Base-by-base conservation (phyloP, 2,888 invertebrate genomes). In the Plemyria rubiginata region DNA sequence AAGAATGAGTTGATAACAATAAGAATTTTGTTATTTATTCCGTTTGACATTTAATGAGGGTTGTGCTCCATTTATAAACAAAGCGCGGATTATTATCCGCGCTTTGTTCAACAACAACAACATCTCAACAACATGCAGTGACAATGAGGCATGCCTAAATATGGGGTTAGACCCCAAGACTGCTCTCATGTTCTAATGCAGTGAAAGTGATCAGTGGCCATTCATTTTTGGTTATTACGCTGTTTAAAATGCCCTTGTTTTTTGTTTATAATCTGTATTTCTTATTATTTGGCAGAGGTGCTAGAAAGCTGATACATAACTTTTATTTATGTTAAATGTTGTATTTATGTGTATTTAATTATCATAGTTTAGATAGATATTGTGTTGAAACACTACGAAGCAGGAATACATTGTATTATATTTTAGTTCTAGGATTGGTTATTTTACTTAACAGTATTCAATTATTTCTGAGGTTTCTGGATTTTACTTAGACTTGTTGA, bases 331-430 rank as follows among this genome's bases (percentile, higher is more conserved):
- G 13, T 56, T 36, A 16, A 55, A 50, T 32, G 28, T 36, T 45
- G 22, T 46, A 69, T 69, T 66, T 60, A 67, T 62, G 51, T 48
- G 13, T 38, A 12, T 1, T 62, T 63, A 69, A 62, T 64, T 70
- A 54, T 72, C 66, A 52, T 68, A 69, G 64, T 68, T 66, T 69
- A 71, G 16, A 51, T 74, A 74, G 40, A 22, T 32, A 71, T 77
- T 81, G 80, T 84, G 81, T 86, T 87, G 82, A 81, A 85, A 85
- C 81, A 86, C 88, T 90, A 90, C 88, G 86, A 90, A 80, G 80
- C 80, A 73, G 70, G 78, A 74, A 77, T 81, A 77, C 84, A 81
- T 78, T 85, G 80, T 86, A 83, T 82, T 78, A 82, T 84, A 82
- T 84, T 81, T 78, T 74, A 83, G 79, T 63, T 77, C 54, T 85